A percentile compares a stretch with the other conserved stretches of the same genome.
Evolutionary conservation across 2,797 vertebrate genomes (phyloP).

Genomic region (Brachymystax lenok): DNA sequence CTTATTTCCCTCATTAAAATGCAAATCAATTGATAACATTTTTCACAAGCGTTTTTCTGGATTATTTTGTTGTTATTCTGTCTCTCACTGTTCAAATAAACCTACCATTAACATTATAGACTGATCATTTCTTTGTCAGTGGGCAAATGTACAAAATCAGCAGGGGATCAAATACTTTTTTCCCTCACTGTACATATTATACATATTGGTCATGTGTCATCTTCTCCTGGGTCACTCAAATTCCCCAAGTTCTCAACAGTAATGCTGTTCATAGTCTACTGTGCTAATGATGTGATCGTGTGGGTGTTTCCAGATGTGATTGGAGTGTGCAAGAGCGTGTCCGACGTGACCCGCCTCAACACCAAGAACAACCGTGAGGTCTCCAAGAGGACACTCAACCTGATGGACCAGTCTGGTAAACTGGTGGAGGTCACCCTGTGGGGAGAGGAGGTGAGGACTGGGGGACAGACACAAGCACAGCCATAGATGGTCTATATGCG

Average conservation of each 20-base stretch:
- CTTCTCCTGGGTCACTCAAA: too few relatives aligned
- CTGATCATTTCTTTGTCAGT: too few relatives aligned
- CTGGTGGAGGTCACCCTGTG: slow-evolving; percentile 89
- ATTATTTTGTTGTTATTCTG: too few relatives aligned
- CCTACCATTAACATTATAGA: too few relatives aligned
- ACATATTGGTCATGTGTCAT: slow-evolving; percentile 49
- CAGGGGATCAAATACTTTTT: too few relatives aligned
- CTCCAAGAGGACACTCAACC: slow-evolving; percentile 86
- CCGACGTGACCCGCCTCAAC: slow-evolving; percentile 86
- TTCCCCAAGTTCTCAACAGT: neutral
- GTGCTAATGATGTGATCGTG: neutral
- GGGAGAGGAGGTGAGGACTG: slow-evolving; percentile 88
- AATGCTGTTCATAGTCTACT: neutral
- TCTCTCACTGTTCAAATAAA: too few relatives aligned
- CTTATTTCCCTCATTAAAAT: too few relatives aligned
- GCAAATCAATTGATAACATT: too few relatives aligned
- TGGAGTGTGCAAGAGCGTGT: slow-evolving; percentile 90
- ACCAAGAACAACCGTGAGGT: slow-evolving; percentile 90
- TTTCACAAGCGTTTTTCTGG: too few relatives aligned
- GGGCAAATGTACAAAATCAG: too few relatives aligned
- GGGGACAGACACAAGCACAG: neutral
- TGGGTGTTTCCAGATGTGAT: slow-evolving; percentile 85
- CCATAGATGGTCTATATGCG: neutral
- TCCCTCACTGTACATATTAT: neutral
- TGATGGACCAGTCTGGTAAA: slow-evolving; percentile 92